phyloP scores from a whole-genome alignment of 2,113 vertebrate species.

The Equus przewalskii region DNA sequence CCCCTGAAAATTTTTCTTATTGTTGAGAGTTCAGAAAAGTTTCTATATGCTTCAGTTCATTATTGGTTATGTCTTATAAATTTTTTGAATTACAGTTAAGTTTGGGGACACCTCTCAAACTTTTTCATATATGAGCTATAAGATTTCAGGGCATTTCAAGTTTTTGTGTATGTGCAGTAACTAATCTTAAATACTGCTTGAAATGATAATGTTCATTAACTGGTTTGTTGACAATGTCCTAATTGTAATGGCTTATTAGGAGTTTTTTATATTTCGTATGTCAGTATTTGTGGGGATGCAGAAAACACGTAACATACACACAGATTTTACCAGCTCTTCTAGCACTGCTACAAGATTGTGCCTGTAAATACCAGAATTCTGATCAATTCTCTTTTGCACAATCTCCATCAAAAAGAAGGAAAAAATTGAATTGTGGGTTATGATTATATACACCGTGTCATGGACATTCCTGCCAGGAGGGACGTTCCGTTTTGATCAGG shows the following conservation, averaged over 20 bases:
- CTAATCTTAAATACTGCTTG: neutral
- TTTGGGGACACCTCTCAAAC: neutral
- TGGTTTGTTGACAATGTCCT: neutral
- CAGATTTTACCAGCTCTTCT: neutral
- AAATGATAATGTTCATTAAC: neutral
- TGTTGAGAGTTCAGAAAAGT: neutral
- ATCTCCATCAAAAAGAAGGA: neutral
- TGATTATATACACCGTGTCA: neutral
- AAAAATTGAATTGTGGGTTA: neutral
- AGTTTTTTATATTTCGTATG: neutral
- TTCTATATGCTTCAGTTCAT: neutral
- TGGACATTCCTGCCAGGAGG: neutral
- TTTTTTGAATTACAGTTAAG: neutral
- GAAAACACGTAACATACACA: neutral
- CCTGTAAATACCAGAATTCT: neutral
- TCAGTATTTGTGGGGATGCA: neutral
- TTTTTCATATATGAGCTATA: neutral
- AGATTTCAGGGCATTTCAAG: neutral
- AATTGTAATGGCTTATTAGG: neutral
- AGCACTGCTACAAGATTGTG: neutral
- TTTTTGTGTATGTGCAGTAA: neutral
- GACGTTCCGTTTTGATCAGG: neutral
- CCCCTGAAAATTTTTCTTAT: neutral
- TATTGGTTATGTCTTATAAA: neutral
- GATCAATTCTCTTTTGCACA: neutral